These are phyloP conservation scores for Cydia strobilella DNA, from an alignment of 1,140 invertebrate genomes.

Conservation along the genomic window DNA sequence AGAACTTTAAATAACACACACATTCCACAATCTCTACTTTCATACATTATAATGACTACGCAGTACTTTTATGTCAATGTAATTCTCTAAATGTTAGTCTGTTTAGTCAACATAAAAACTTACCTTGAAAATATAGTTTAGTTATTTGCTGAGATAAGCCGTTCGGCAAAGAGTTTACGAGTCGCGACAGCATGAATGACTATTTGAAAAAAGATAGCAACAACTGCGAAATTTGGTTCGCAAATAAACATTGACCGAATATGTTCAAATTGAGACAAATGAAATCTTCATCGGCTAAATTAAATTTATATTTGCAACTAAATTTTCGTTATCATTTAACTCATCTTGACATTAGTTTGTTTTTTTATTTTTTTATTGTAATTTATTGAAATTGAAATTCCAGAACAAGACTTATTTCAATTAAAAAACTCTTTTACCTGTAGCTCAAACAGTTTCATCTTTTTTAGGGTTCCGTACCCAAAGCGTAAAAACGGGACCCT, in stretches of 20 bases:
- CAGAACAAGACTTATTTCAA: too few species aligned
- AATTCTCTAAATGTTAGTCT: too few species aligned
- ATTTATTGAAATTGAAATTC: background rate
- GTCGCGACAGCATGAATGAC: conserved; percentile 71
- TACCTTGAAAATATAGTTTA: conserved; percentile 84
- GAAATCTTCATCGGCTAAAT: too few species aligned
- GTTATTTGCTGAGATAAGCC: conserved; percentile 75
- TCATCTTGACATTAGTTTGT: conserved; percentile 1
- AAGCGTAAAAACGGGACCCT: too few species aligned
- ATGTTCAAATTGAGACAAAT: background rate
- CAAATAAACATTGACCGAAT: background rate
- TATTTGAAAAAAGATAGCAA: conserved; percentile 28
- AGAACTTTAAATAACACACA: too few species aligned
- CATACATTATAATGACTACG: conserved; percentile 8
- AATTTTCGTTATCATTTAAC: background rate
- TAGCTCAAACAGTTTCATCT: background rate
- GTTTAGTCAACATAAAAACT: conserved; percentile 46
- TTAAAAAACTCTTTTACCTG: background rate
- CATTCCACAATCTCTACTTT: too few species aligned
- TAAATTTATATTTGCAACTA: background rate
- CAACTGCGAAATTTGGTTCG: background rate
- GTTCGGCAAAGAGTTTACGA: conserved; percentile 73
- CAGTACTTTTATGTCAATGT: conserved; percentile 20
- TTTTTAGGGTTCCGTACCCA: too few species aligned
- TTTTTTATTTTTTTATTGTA: background rate